Base-by-base conservation (phyloP, 1,140 invertebrate genomes). In the Octopus bimaculoides region DNA sequence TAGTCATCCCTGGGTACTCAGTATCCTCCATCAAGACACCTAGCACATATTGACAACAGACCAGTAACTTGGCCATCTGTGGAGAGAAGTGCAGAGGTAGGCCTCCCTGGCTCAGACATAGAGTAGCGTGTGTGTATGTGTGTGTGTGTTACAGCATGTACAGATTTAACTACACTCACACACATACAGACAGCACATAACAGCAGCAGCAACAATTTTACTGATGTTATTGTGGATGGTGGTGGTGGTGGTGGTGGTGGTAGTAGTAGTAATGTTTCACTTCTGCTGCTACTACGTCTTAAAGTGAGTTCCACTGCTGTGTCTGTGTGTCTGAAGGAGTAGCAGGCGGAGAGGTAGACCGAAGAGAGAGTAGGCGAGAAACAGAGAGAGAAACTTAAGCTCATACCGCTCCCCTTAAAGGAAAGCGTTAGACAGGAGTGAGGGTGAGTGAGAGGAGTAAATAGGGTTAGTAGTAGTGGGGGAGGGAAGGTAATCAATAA, bases 31-130 rank as follows among this genome's bases (percentile, higher is more conserved):
- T 75, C 26, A 75, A 53, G 74, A 52, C 26, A 52, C 74, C 74
- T 75, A 75, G 52, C 74, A 75, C 74, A 75, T 75, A 75, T 75
- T 75, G 74, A 75, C 74, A 75, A 75, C 74, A 75, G 74, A 75
- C 74, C 74, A 75, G 41, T 75, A 75, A 75, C 74, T 75, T 75
- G 74, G 74, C 74, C 74, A 75, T 75, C 74, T 75, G 74, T 75
- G 74, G 74, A 75, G 66, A 71, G 66, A 71, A 20, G 17, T 20
- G 66, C 8, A 17, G 26, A 41, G 26, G 26, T 41, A 9, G 66
- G 17, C 66, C 26, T 71, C 66, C 26, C 17, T 71, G 66, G 66
- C 66, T 9, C 5, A 71, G 66, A 6, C 66, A 71, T 71, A 71
- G 4, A 71, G 66, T 71, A n/a, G 26, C 26, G 66, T 12, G 26